Conservation (phyloP, 1,140 invertebrate species). For the Pseudomyrmex gracilis region DNA sequence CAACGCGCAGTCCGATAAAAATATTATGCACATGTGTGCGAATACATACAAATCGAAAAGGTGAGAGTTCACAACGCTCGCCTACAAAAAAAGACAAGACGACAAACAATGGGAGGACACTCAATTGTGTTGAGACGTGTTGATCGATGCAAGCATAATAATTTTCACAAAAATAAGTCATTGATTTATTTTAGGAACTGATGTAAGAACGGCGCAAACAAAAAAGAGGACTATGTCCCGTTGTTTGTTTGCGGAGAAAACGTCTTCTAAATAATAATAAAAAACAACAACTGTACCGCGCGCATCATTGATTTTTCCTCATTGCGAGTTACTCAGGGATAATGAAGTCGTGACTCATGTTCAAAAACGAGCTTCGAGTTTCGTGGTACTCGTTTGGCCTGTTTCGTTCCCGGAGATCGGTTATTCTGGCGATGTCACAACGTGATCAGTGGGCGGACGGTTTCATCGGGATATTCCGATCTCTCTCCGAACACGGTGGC, state of each 20-base stretch:
- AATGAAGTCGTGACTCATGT: conserved; percentile 47
- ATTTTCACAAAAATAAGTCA: too few relatives aligned
- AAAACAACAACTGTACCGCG: background rate
- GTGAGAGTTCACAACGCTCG: too few relatives aligned
- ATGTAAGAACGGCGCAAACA: background rate
- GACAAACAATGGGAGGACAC: too few relatives aligned
- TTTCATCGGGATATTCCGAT: conserved; percentile 40
- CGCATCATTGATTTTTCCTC: conserved; percentile 30
- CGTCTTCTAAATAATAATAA: conserved; percentile 15
- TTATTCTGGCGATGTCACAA: conserved; percentile 21
- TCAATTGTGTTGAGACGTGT: too few relatives aligned
- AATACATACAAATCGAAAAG: too few relatives aligned
- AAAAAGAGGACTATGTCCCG: conserved; percentile 30
- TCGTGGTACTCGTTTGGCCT: conserved; percentile 1
- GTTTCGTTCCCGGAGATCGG: conserved; percentile 31
- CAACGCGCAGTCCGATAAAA: too few relatives aligned
- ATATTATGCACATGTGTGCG: too few relatives aligned
- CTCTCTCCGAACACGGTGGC: background rate
- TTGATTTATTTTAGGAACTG: background rate
- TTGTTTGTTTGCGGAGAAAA: too few relatives aligned
- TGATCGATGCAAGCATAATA: too few relatives aligned
- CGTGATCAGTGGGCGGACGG: conserved; percentile 36
- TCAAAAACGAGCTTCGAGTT: conserved; percentile 40
- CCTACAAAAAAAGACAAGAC: too few relatives aligned
- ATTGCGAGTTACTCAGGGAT: conserved; percentile 19